These are phyloP conservation scores for Digitonthophagus gazella DNA, from an alignment of 2,888 invertebrate species.

Conservation along the genomic window DNA sequence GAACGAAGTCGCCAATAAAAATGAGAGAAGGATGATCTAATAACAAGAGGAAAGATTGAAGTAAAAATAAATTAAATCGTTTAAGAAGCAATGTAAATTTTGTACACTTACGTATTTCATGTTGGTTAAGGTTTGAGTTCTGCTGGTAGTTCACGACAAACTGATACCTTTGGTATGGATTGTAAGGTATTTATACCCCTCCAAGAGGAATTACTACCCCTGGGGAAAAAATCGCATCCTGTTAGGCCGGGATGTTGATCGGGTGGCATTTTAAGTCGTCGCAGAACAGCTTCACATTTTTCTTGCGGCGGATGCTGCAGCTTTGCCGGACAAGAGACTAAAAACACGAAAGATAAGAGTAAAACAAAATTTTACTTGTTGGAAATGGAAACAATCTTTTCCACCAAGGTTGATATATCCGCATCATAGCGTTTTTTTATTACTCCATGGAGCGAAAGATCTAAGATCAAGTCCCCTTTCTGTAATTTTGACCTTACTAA, in stretches of 20 bases:
- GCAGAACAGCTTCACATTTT: not conserved
- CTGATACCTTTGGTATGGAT: not conserved
- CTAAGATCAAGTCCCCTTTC: too few relatives aligned
- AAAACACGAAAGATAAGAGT: not conserved
- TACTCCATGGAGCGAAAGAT: too few relatives aligned
- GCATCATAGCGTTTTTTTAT: not conserved
- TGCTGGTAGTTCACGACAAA: not conserved
- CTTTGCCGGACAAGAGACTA: not conserved
- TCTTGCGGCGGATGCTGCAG: not conserved
- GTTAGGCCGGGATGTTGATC: not conserved
- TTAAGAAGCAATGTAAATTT: too few relatives aligned
- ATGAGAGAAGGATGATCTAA: not conserved
- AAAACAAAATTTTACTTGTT: not conserved
- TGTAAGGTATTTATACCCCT: slow-evolving; percentile 4
- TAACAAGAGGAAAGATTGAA: too few relatives aligned
- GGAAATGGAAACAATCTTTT: not conserved
- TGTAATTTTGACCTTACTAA: too few relatives aligned
- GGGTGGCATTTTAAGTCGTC: slow-evolving; percentile 11
- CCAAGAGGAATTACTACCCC: slow-evolving; percentile 2
- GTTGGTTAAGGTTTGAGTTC: not conserved
- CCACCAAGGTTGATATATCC: not conserved
- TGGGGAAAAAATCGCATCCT: slow-evolving; percentile 5
- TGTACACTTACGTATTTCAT: slow-evolving; percentile 8
- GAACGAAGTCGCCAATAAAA: slow-evolving; percentile 4
- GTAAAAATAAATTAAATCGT: too few relatives aligned